Base-by-base conservation (phyloP, 2,888 invertebrate genomes). In the Lasioglossum figueresi region DNA sequence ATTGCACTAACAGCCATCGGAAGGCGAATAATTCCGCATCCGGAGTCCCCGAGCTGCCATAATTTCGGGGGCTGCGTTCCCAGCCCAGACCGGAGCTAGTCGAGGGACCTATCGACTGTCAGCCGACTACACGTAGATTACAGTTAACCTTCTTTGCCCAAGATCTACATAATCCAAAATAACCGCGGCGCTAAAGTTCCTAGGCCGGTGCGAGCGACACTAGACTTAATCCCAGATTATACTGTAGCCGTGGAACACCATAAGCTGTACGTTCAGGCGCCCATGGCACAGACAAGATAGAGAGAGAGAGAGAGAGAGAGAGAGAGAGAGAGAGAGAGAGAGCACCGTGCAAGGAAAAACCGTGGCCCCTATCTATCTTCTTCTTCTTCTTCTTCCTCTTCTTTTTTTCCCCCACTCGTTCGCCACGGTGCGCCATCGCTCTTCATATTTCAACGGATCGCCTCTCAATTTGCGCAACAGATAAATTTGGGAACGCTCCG, bases 401-500 rank as follows among this genome's bases (percentile, higher is more conserved):
- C 3, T 3, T 68, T 68, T 52, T 37, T 52, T 14, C 23, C 34
- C 2, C 37, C 23, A 5, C 1, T 10, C 52, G 52, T 52, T 52
- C n/a, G n/a, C 52, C 23, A 52, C 3, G 52, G 23, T 8, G 8
- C 8, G 52, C 52, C 52, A 74, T 14, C 56, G 23, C 19, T 52
- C 74, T 70, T 56, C 37, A 37, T 52, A 56, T 40, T 74, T 74
- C 74, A 56, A 16, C 74, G 52, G 48, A n/a, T 56, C 27, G 23
- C 4, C 74, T 74, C 74, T 74, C 74, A 56, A 74, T 74, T 74
- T 56, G 52, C 34, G 74, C 34, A 74, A 37, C 74, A 74, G 74
- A 74, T 74, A 74, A 74, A 74, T 74, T 56, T 8, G 4, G n/a
- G 37, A 74, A 74, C 56, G 74, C 14, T 37, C 37, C 37, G 23